Percentiles rank a stretch among this genome's conserved stretches.
phyloP scores from a whole-genome alignment of 2,113 vertebrate genomes.

The Oryzias woworae region DNA sequence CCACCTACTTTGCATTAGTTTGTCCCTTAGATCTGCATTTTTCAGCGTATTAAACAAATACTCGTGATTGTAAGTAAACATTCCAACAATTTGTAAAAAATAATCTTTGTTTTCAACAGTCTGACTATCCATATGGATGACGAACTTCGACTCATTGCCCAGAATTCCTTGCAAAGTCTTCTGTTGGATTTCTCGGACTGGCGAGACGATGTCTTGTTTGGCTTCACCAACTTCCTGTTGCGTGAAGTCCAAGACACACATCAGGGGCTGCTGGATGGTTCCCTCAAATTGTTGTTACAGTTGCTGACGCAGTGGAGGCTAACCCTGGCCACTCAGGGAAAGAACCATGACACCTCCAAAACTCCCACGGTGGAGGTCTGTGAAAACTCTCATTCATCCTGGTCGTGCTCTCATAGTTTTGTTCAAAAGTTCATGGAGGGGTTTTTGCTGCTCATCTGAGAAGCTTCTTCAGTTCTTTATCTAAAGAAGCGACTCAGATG shows the following conservation, averaged over 20 bases:
- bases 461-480: too few species aligned
- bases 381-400: background rate
- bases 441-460: too few species aligned
- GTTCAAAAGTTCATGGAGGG: too few species aligned
- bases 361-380: slow-evolving; percentile 83
- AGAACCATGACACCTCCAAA: slow-evolving; percentile 79
- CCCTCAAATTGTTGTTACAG: slow-evolving; percentile 91
- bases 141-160: slow-evolving; percentile 93
- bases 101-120: slow-evolving; percentile 60
- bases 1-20: too few species aligned
- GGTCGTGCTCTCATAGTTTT: too few species aligned
- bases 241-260: slow-evolving; percentile 94
- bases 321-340: slow-evolving; percentile 84
- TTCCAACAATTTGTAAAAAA: too few species aligned
- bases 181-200: slow-evolving; percentile 94
- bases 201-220: slow-evolving; percentile 94
- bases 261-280: slow-evolving; percentile 88
- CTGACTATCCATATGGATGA: slow-evolving; percentile 98
- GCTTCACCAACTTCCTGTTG: slow-evolving; percentile 92
- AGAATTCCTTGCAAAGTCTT: slow-evolving; percentile 95
- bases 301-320: slow-evolving; percentile 95
- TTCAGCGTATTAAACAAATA: too few species aligned
- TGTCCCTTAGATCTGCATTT: too few species aligned
- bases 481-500: too few species aligned
- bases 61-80: too few species aligned